Evolutionary conservation across 1,140 invertebrate genomes (phyloP), one percentile per base, ranked within the genome.

Genomic region (Trichonephila clavata): DNA sequence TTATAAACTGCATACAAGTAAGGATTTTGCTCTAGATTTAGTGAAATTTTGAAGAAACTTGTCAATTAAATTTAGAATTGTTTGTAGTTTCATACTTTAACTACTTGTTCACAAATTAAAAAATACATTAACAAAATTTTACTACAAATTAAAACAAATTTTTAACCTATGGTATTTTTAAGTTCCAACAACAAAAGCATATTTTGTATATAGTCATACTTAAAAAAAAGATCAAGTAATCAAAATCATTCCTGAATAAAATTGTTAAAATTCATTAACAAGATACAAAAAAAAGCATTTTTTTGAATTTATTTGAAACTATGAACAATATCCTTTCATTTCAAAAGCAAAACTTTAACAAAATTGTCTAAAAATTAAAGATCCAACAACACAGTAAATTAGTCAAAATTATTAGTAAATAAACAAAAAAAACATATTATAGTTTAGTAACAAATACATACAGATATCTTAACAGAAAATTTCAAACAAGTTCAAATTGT

Each of bases 101-200:
- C 86, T 87, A 87, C 86, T 87, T 63, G 86, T 87, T 87, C 60
- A 63, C 59, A 87, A 65, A 43, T 87, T 63, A 87, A 86, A 60
- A 87, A 87, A 43, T 39, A 84, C 10, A 59, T 57, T 63, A 87
- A 63, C 18, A 63, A 63, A 39, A 65, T 39, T 43, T 87, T 63
- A n/a, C 18, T 87, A 57, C 6, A 20, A 86, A 86, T 21, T 32
- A 59, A 27, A 27, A 77, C 32, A 59, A 27, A 21, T 63, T 57
- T 87, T 65, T 43, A 65, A 65, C n/a, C 16, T 57, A 59, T 27
- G 21, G 21, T 32, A 14, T 18, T 84, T 84, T 83, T 81, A 32
- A 81, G 43, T 43, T 86, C 61, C 59, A 27, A 63, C 86, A 87
- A 87, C 86, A 87, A 87, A 87, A 43, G 14, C 63, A 39, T 20